Percentiles rank a stretch among this genome's conserved stretches.
Evolutionary conservation across 2,888 invertebrate genomes (phyloP).

Genomic region (Leucoma salicis): DNA sequence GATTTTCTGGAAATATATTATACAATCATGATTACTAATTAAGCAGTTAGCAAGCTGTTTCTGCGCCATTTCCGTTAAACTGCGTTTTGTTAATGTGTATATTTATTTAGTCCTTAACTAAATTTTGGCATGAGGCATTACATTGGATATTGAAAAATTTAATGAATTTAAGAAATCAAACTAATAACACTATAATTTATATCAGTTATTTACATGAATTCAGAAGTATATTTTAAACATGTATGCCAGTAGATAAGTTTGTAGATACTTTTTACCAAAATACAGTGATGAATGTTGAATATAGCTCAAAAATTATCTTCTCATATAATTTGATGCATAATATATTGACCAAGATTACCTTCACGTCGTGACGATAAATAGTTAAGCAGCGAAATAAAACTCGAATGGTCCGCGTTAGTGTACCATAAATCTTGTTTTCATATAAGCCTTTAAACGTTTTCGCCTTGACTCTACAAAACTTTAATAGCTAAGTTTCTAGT

Average conservation of each 20-base stretch:
- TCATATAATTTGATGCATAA: not conserved
- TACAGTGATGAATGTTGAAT: no score
- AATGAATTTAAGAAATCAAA: no score
- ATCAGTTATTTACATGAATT: no score
- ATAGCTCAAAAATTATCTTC: not conserved
- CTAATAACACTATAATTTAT: no score
- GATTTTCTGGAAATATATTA: not conserved
- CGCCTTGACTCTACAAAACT: constrained; percentile 5
- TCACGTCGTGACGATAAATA: constrained; percentile 12
- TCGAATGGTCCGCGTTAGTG: constrained; percentile 21
- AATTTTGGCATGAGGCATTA: no score
- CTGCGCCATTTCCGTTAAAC: not conserved
- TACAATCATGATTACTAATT: not conserved
- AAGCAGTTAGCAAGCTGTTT: not conserved
- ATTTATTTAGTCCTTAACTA: not conserved
- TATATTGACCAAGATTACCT: constrained; percentile 2
- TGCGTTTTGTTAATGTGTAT: not conserved
- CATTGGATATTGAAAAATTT: no score
- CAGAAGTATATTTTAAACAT: no score
- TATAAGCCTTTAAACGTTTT: constrained; percentile 14
- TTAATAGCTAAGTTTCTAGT: not conserved
- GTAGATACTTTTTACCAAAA: no score
- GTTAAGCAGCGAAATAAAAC: constrained; percentile 22
- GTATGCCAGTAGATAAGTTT: no score
- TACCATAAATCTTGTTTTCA: constrained; percentile 25